Evolutionary conservation across 2,888 invertebrate species (phyloP), one percentile per base, ranked within the genome.

Genomic region (Therioaphis trifolii): DNA sequence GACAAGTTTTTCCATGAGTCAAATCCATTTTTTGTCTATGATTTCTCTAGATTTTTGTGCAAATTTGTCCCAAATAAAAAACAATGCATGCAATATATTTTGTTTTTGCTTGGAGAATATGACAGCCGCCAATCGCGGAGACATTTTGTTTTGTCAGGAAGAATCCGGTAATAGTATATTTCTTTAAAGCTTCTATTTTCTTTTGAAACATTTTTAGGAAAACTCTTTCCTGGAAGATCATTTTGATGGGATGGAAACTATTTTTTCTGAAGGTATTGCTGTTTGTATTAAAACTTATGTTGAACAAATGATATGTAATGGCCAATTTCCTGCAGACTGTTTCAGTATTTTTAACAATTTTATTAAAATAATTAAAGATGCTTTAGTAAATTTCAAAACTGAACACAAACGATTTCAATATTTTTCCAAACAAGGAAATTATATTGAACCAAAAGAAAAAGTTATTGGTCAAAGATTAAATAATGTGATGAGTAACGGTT

Each of bases 1-100:
- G n/a, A n/a, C n/a, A n/a, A n/a, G n/a, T 66, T 66, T 66, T 66
- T 66, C 40, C 40, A 40, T 35, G 66, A 66, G 40, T 21, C 40
- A 40, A 66, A 66, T 12, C 66, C 40, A 40, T 66, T n/a, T 66
- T 66, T 66, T 66, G 66, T 66, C 66, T 35, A 66, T n/a, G 66
- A 35, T 66, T 66, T 46, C 43, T 24, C 61, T 61, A 27, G 7
- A 18, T 29, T 35, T n/a, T 35, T 35, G 35, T 66, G 66, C 35
- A 66, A 3, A 35, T 35, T 66, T 18, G 46, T 46, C 11, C 46
- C 46, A 46, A 46, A 46, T 12, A 46, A 46, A 46, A 46, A 46
- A 46, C 46, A 66, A 7, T 66, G 63, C 11, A 66, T 35, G n/a
- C 66, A 66, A 35, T 66, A 66, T 11, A 66, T 35, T 66, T 66